These are phyloP conservation scores for Tetrax tetrax DNA, from an alignment of 2,113 vertebrate species.

Conservation along the genomic window DNA sequence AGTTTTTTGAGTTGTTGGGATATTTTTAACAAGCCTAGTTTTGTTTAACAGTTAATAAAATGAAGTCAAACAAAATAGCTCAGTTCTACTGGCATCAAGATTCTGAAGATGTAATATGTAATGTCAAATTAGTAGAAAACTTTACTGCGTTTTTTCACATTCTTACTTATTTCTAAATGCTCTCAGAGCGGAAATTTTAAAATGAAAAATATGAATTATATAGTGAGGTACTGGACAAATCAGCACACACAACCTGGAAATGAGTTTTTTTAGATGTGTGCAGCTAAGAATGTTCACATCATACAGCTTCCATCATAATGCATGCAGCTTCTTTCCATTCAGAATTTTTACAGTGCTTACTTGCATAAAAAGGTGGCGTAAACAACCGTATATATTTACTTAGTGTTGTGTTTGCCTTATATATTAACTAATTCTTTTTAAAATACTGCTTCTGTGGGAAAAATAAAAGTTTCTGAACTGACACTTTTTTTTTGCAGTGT, in stretches of 20 bases:
- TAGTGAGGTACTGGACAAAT: not conserved
- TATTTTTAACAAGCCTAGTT: not conserved
- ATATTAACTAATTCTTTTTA: not conserved
- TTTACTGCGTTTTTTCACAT: not conserved
- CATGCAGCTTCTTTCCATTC: not conserved
- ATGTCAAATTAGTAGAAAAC: not conserved
- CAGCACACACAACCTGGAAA: too few species aligned
- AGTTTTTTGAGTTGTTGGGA: not conserved
- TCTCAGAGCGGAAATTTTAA: not conserved
- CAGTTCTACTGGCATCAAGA: not conserved
- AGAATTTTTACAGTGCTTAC: not conserved
- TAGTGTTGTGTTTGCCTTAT: not conserved
- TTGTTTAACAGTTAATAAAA: not conserved
- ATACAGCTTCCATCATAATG: not conserved
- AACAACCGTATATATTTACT: not conserved
- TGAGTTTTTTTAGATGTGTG: too few species aligned
- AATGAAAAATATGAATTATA: not conserved
- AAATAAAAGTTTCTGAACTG: not conserved
- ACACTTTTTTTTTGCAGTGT: constrained; percentile 81
- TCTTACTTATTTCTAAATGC: not conserved
- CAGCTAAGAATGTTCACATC: not conserved
- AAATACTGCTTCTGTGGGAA: not conserved
- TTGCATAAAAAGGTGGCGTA: not conserved
- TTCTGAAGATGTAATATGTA: not conserved
- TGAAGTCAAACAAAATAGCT: not conserved